Evolutionary conservation across 2,113 vertebrate genomes (phyloP).

Genomic region (Nyctereutes procyonoides): DNA sequence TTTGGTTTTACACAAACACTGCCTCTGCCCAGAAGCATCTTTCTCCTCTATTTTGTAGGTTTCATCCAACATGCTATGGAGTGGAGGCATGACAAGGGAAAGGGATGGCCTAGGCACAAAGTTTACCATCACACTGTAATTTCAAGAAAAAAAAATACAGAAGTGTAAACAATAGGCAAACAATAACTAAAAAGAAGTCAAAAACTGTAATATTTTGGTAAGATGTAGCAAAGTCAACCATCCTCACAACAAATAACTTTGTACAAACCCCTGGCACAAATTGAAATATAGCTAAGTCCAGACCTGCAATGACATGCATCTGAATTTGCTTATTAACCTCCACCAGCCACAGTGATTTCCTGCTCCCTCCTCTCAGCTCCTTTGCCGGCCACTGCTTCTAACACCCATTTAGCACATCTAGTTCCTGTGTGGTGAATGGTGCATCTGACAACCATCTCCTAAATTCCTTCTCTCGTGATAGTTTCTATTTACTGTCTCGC

Average conservation of each 20-base stretch:
- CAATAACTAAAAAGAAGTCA: neutral
- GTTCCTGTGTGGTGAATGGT: neutral
- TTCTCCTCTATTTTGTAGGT: conserved; percentile 14
- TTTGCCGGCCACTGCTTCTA: neutral
- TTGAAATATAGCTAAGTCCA: neutral
- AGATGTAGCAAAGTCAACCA: neutral
- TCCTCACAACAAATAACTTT: neutral
- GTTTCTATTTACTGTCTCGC: neutral
- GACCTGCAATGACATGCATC: neutral
- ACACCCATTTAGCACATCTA: neutral
- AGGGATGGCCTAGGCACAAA: neutral
- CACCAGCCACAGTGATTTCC: neutral
- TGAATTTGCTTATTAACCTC: neutral
- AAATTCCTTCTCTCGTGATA: neutral
- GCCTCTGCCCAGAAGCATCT: conserved; percentile 25
- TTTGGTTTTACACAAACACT: conserved; percentile 60
- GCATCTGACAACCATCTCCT: neutral
- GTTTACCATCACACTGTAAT: neutral
- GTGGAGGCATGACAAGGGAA: neutral
- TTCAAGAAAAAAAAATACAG: neutral
- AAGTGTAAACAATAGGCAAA: neutral
- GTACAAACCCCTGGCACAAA: neutral
- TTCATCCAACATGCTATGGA: neutral
- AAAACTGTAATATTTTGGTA: neutral
- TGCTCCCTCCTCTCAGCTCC: neutral